These are phyloP conservation scores for Dicrurus megarhynchus DNA, from an alignment of 2,113 vertebrate species.

Conservation along the genomic window DNA sequence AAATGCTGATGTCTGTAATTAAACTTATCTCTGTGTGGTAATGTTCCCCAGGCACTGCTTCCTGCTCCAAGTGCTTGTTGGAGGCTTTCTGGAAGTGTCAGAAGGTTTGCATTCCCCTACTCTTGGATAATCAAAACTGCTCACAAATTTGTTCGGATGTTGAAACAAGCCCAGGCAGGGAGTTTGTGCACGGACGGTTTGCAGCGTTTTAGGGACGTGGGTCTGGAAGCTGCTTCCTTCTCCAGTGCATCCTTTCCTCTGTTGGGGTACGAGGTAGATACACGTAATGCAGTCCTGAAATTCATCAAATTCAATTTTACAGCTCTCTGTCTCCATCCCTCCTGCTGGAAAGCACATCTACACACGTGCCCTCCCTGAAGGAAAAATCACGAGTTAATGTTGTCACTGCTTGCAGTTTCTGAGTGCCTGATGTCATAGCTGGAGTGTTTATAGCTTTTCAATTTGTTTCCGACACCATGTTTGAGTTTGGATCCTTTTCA, in stretches of 20 bases:
- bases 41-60: constrained; percentile 23
- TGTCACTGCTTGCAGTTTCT: background rate
- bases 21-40: constrained; percentile 45
- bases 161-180: background rate
- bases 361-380: background rate
- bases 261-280: background rate
- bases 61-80: constrained; percentile 19
- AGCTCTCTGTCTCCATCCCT: background rate
- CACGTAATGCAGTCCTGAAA: background rate
- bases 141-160: background rate
- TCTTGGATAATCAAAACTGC: constrained; percentile 13
- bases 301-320: background rate
- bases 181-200: background rate
- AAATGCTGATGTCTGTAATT: constrained; percentile 47
- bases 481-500: constrained; percentile 19
- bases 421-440: constrained; percentile 2
- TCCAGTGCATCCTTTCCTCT: background rate
- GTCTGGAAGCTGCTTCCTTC: background rate
- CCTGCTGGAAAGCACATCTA: background rate
- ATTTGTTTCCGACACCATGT: background rate
- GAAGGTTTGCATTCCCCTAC: constrained; percentile 15
- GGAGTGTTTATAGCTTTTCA: constrained; percentile 23
- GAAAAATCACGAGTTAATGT: background rate
- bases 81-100: constrained; percentile 23
- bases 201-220: background rate